Evolutionary conservation across 1,140 invertebrate species (phyloP).

Genomic region (Drosophila arizonae): DNA sequence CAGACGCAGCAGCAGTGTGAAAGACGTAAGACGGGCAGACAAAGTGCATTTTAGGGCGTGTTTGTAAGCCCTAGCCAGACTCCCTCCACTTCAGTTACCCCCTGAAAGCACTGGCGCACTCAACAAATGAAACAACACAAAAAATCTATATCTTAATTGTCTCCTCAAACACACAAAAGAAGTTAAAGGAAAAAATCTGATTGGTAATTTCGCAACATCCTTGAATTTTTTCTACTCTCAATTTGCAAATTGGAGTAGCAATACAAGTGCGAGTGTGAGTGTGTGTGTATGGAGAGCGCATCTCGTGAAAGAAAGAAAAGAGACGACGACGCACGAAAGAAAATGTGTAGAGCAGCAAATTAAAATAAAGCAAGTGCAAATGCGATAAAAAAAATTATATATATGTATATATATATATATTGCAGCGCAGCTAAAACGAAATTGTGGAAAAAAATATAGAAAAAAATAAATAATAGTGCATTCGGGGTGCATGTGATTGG

Average conservation of each 20-base stretch:
- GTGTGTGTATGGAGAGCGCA: conserved; percentile 35
- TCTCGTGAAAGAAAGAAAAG: conserved; percentile 51
- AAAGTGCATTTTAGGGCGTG: conserved; percentile 67
- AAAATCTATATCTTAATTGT: conserved; percentile 25
- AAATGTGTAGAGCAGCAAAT: conserved; percentile 64
- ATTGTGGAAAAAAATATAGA: conserved; percentile 50
- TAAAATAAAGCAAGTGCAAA: conserved; percentile 67
- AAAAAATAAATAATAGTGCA: conserved; percentile 10
- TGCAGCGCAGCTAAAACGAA: conserved; percentile 35
- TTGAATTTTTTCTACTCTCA: conserved; percentile 76
- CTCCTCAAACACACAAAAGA: neutral
- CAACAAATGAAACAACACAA: conserved; percentile 39
- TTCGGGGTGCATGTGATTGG: conserved; percentile 37
- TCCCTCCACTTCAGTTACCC: conserved; percentile 15
- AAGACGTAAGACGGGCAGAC: conserved; percentile 43
- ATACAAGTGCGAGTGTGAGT: conserved; percentile 43
- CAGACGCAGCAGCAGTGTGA: conserved; percentile 27
- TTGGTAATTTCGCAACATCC: conserved; percentile 66
- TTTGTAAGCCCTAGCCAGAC: conserved; percentile 52
- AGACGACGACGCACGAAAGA: conserved; percentile 49
- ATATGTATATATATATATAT: too few species aligned
- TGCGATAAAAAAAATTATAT: conserved; percentile 45
- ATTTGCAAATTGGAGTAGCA: conserved; percentile 61
- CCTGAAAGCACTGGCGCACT: conserved; percentile 19
- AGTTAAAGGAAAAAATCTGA: conserved; percentile 30